These are phyloP conservation scores for Sylvilagus floridanus DNA, from an alignment of 2,797 vertebrate genomes.

Conservation along the genomic window DNA sequence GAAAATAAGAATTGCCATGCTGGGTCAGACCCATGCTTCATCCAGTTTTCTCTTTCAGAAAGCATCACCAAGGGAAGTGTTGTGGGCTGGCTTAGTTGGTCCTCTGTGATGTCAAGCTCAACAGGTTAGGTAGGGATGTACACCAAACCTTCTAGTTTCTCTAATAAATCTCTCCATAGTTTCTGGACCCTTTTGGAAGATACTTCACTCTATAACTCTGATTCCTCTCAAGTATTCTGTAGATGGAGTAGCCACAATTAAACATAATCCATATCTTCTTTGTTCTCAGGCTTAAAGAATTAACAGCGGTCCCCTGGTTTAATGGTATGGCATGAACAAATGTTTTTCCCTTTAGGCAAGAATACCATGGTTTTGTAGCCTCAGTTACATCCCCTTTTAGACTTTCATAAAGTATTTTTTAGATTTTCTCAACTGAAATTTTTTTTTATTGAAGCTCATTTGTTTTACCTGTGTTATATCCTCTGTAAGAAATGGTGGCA, in stretches of 20 bases:
- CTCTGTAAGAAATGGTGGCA: not conserved
- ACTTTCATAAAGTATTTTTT: slow-evolving; percentile 7
- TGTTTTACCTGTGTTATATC: not conserved
- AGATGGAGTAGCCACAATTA: not conserved
- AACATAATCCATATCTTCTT: not conserved
- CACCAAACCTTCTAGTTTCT: slow-evolving; percentile 26
- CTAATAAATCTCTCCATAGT: slow-evolving; percentile 20
- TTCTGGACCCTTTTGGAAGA: slow-evolving; percentile 39
- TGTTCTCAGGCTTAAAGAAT: slow-evolving; percentile 10
- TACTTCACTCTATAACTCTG: not conserved
- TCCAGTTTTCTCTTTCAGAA: slow-evolving; percentile 71
- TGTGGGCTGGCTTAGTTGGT: slow-evolving; percentile 57
- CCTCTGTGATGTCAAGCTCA: slow-evolving; percentile 49
- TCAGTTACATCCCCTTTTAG: not conserved
- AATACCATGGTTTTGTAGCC: not conserved
- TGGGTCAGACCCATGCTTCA: slow-evolving; percentile 54
- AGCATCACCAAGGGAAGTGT: slow-evolving; percentile 52
- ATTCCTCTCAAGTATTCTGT: slow-evolving; percentile 36
- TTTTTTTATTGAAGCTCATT: not conserved
- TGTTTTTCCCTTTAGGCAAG: not conserved
- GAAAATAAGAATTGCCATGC: slow-evolving; percentile 51
- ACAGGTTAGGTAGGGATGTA: slow-evolving; percentile 59
- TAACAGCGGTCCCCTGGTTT: not conserved
- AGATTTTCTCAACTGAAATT: not conserved
- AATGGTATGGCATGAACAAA: slow-evolving; percentile 27